Evolutionary conservation across 2,113 vertebrate species (phyloP).

Genomic region (Myrmecophaga tridactyla): DNA sequence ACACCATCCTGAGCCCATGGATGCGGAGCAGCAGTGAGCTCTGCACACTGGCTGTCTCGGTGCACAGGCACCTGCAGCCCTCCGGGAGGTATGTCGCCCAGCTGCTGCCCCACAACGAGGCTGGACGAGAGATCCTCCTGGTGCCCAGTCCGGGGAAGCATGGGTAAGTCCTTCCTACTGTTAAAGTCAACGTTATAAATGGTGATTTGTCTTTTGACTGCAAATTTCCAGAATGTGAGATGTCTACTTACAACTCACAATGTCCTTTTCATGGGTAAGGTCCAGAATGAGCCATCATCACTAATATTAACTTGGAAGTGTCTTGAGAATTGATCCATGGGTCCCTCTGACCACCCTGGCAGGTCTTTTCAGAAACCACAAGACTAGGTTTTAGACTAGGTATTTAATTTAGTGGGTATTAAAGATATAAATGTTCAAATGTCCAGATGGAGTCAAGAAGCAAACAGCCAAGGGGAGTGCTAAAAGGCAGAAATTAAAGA

Average conservation of each 20-base stretch:
- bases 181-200: not conserved
- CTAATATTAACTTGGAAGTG: not conserved
- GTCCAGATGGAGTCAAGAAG: conserved; percentile 53
- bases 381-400: conserved; percentile 53
- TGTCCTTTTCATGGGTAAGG: not conserved
- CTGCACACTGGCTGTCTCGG: conserved; percentile 91
- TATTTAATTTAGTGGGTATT: conserved; percentile 50
- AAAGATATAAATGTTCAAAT: conserved; percentile 59
- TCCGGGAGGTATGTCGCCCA: conserved; percentile 89
- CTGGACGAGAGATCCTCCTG: conserved; percentile 78
- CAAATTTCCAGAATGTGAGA: conserved; percentile 23
- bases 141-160: conserved; percentile 76
- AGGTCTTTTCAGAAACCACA: conserved; percentile 45
- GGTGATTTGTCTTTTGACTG: conserved; percentile 9
- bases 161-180: conserved; percentile 79
- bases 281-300: conserved; percentile 50
- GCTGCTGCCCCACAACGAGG: conserved; percentile 84
- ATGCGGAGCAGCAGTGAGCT: conserved; percentile 86
- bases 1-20: conserved; percentile 94
- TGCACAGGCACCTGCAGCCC: conserved; percentile 90
- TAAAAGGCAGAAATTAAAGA: conserved; percentile 43
- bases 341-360: conserved; percentile 1
- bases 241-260: conserved; percentile 54
- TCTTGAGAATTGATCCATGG: not conserved
- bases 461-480: conserved; percentile 37